Percentiles rank a stretch among this genome's conserved stretches.
Conservation (phyloP, 1,140 invertebrate species). For the Bombus pyrosoma region DNA sequence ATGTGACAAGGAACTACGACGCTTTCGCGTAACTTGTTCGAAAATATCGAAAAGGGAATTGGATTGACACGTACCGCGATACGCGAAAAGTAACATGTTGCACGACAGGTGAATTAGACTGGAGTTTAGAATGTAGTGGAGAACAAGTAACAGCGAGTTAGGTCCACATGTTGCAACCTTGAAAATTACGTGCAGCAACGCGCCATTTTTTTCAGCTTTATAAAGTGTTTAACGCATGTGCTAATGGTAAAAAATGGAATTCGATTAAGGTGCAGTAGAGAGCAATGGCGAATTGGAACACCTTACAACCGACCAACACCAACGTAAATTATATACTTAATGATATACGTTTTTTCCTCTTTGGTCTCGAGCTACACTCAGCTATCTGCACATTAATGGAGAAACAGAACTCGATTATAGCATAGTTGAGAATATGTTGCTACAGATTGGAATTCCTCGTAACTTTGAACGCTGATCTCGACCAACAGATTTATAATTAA, state of each 20-base stretch:
- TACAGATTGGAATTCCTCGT: slow-evolving; percentile 5
- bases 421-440: background rate
- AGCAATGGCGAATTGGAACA: background rate
- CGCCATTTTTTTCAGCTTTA: background rate
- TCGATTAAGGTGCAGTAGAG: background rate
- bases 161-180: background rate
- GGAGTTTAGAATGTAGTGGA: background rate
- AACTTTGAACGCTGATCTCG: background rate
- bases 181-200: too few species aligned
- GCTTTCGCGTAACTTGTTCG: background rate
- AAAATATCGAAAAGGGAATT: background rate
- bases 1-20: background rate
- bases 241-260: background rate
- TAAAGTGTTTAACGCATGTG: background rate
- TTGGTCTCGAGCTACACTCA: background rate
- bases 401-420: background rate
- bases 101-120: too few species aligned
- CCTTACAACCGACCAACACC: background rate
- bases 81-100: too few species aligned
- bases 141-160: background rate
- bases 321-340: background rate
- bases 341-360: background rate
- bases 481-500: slow-evolving; percentile 9
- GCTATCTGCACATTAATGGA: background rate
- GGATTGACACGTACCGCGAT: too few species aligned